A percentile compares a stretch with the other conserved stretches of the same genome.
Conservation (phyloP, 2,797 vertebrate species). For the Mormyrops attenuatus region DNA sequence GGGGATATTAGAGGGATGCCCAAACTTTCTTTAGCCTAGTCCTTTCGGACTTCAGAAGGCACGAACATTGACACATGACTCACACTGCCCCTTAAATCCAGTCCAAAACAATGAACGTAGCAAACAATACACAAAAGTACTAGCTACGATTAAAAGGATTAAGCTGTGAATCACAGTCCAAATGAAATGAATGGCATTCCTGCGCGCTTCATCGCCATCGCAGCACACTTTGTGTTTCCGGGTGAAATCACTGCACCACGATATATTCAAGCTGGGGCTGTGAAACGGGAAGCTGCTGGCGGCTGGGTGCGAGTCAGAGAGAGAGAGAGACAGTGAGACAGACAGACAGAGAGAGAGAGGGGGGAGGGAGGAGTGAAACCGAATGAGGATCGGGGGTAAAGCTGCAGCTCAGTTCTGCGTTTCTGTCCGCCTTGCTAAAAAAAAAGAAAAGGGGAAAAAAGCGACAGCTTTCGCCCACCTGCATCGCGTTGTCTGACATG, state of each 20-base stretch:
- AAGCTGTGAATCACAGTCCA: background rate
- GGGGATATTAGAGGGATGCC: background rate
- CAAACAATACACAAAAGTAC: background rate
- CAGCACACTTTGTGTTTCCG: constrained; percentile 42
- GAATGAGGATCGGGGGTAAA: background rate
- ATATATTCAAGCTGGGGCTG: constrained; percentile 25
- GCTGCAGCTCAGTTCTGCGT: background rate
- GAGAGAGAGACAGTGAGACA: background rate
- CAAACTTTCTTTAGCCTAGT: background rate
- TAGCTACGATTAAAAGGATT: background rate
- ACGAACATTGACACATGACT: background rate
- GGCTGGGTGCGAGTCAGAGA: background rate
- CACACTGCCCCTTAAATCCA: background rate
- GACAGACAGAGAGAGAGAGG: background rate
- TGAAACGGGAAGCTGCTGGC: constrained; percentile 21
- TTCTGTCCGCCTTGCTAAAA: constrained; percentile 2
- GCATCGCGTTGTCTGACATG: background rate
- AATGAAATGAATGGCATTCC: background rate
- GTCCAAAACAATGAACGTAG: background rate
- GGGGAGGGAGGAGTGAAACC: background rate
- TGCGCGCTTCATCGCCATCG: background rate
- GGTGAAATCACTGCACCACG: constrained; percentile 44
- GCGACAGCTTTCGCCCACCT: constrained; percentile 16
- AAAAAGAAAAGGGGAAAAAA: background rate
- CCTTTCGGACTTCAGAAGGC: background rate